Evolutionary conservation across 2,113 vertebrate genomes (phyloP), one percentile per base, ranked within the genome.

Genomic region (Collichthys lucidus): DNA sequence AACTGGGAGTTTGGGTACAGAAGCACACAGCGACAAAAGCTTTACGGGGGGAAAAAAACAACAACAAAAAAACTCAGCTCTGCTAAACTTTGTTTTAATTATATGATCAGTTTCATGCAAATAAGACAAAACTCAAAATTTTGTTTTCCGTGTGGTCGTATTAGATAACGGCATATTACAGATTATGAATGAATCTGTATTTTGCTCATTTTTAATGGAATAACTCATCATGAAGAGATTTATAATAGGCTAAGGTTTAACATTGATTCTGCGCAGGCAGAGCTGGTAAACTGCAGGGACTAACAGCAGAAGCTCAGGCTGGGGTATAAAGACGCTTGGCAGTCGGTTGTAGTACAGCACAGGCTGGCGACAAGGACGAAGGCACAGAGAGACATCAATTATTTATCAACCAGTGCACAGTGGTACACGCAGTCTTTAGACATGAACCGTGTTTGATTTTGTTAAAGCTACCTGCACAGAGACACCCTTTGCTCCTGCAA

Each of bases 401-500:
- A 89, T 87, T 85, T 61, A 90, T 83, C 70, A 74, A 60, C 65
- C 79, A 77, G 61, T 26, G 12, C 47, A 76, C 62, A 56, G 46
- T 26, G n/a, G 40, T 70, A 66, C 74, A 60, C 42, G 42, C 26
- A 64, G 59, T 81, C 64, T 83, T 67, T 69, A 63, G 57, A 65
- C 11, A 24, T 31, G 72, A 71, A 31, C 0, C 24, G 50, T 22
- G 50, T 79, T 64, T 66, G n/a, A 74, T 35, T 52, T 35, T 74
- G 60, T 69, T 64, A 47, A 73, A 60, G 62, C 19, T 0, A 61
- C 64, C 22, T 1, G n/a, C 20, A 44, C 40, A 71, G 12, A 40
- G 69, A 67, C n/a, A 20, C 10, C 44, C 40, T n/a, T 22, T 9
- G 19, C 72, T 73, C 60, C 26, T 14, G 14, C 24, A 53, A 60